Base-by-base conservation (phyloP, 2,888 invertebrate species). In the Heteropelma amictum region DNA sequence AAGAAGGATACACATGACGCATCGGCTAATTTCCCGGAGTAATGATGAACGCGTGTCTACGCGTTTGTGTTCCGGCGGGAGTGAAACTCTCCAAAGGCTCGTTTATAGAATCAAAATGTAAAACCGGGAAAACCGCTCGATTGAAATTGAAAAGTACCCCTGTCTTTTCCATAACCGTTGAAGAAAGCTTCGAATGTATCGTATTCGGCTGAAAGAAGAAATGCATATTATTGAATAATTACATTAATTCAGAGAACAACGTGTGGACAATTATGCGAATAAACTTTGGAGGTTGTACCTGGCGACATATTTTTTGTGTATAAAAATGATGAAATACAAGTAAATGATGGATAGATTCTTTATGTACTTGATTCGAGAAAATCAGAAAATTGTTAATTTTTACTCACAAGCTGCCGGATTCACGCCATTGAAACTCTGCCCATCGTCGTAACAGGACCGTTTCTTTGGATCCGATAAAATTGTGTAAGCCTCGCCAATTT, bases 401-500 rank as follows among this genome's bases (percentile, higher is more conserved):
- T 6, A 60, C 51, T 51, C 8, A 67, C 64, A 58, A 8, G 56
- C 35, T 14, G 49, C 60, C 1, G 71, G 60, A 14, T 71, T 71
- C 3, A 68, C 45, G 28, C 65, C 75, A 17, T 74, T 70, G 64
- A 65, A 74, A 70, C 33, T 70, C 47, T 74, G 74, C 0, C 97
- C 98, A 85, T 92, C 96, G 90, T 98, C 98, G 87, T 98, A 98
- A 45, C 97, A 93, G 49, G 93, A 92, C 81, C 96, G 94, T 89
- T 98, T 98, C 89, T 95, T 95, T 6, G 95, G 93, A 90, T 98
- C 98, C 19, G 97, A 97, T 77, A 98, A 92, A 72, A 98, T 93
- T 45, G 95, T 94, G 88, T 98, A 98, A 0, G 98, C 98, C 90
- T 98, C 98, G n/a, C 98, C 97, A 17, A 98, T 92, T 89, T 98